Base-by-base conservation (phyloP, 2,113 vertebrate genomes). In the Protomyctophum bolini region DNA sequence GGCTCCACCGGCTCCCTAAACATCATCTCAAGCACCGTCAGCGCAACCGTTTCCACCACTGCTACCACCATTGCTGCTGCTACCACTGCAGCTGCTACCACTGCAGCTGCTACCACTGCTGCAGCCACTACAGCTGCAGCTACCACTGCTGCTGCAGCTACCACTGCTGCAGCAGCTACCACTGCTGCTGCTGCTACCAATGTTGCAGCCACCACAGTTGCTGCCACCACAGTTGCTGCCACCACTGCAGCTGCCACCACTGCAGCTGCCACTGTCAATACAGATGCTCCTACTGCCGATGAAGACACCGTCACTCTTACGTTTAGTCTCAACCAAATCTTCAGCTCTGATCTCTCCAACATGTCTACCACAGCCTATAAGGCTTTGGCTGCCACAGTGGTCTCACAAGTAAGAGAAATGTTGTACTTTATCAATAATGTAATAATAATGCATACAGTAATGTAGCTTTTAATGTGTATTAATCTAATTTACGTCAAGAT, bases 311-410 rank as follows among this genome's bases (percentile, higher is more conserved):
- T 88, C 7, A 45, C 21, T 10, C 50, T 89, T 10, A 0, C 0
- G 6, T 88, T 88, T 46, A 65, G 79, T 67, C 72, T 89, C 0
- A 1, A 58, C 49, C 11, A 6, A 68, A 3, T 0, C 1, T 89
- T 83, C 63, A 74, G 0, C 4, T 0, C 56, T 8, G 84, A 76
- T 7, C 73, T 81, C 0, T 9, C 48, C n/a, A 9, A 55, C 51
- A 0, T 21, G 41, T 50, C 7, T 0, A 75, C 86, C 7, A 0
- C 15, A 4, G 66, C 21, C 0, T 88, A n/a, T 52, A 2, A 63
- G 57, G 0, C 15, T 11, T 67, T 87, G 0, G 69, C 83, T 47
- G 2, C 14, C 51, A 67, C 0, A 29, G 77, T 88, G 45, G 28
- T 77, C 2, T 10, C 0, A 0, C 80, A 76, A 80, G 87, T 89